Evolutionary conservation across 2,797 vertebrate species (phyloP).

Genomic region (Phoxinus dragarum): DNA sequence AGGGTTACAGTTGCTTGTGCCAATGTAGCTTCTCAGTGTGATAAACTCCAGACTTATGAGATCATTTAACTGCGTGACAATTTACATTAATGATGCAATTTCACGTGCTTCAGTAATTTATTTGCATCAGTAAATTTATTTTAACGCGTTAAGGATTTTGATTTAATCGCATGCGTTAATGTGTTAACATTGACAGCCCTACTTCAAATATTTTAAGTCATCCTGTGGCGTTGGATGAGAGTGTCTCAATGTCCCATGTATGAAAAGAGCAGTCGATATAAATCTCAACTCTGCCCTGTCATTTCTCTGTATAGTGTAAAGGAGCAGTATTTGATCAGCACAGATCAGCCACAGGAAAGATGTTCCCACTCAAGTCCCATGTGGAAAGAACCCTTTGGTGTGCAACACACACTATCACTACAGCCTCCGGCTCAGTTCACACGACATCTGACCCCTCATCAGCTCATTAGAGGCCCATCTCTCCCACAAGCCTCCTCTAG

Average conservation of each 20-base stretch:
- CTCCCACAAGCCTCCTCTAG: constrained; percentile 29
- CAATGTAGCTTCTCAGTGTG: not conserved
- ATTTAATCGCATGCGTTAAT: too few relatives aligned
- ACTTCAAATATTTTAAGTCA: too few relatives aligned
- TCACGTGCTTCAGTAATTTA: too few relatives aligned
- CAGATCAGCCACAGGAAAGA: constrained; percentile 38
- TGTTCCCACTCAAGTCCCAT: constrained; percentile 13
- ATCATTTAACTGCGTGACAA: too few relatives aligned
- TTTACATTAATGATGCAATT: too few relatives aligned
- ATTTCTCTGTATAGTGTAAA: not conserved
- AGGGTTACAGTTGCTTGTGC: not conserved
- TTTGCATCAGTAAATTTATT: too few relatives aligned
- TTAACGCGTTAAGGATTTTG: too few relatives aligned
- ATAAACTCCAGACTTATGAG: too few relatives aligned
- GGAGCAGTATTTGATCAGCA: not conserved
- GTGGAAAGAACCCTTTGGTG: constrained; percentile 30
- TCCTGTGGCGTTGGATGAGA: not conserved
- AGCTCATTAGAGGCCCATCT: constrained; percentile 45
- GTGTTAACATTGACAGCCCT: too few relatives aligned
- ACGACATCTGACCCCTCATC: constrained; percentile 48
- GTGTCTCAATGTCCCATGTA: not conserved
- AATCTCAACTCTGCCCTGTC: not conserved
- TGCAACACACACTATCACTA: constrained; percentile 21
- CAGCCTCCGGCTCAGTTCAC: constrained; percentile 53
- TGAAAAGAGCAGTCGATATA: not conserved